Base-by-base conservation (phyloP, 2,888 invertebrate species). In the Ophion ellenae region DNA sequence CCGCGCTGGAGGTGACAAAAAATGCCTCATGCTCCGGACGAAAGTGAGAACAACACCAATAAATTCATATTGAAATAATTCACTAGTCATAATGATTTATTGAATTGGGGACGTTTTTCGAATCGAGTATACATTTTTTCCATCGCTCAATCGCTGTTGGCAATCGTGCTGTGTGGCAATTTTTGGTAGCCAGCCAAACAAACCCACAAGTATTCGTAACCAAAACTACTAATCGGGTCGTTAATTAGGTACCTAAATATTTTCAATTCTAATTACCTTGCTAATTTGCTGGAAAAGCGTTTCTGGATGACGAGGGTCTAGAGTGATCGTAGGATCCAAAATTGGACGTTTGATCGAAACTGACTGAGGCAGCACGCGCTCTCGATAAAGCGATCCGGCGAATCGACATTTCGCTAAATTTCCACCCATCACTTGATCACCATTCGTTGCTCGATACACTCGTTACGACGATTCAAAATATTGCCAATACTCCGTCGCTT, bases 291-390 rank as follows among this genome's bases (percentile, higher is more conserved):
- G 28, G 53, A 57, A 61, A 71, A 75, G 71, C 75, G 57, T 63
- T 11, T 20, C 14, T 75, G n/a, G 76, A 20, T 76, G 57, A 36
- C 28, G 70, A 32, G 3, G 75, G 59, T 79, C 32, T 17, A n/a
- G 28, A 28, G 20, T 47, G 66, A 79, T 73, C 70, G 74, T 77
- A 70, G 67, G 28, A 20, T 61, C 47, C 63, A 61, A 77, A 71
- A 81, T 69, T 67, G 69, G 45, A 53, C 7, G 73, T 11, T 71
- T 36, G 85, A 81, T 80, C 66, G 73, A 64, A n/a, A 20, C 53
- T 32, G 71, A 79, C 32, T 69, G 80, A 67, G 17, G 63, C 64
- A 82, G 74, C 84, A 81, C 86, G 87, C 83, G 85, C 80, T 74
- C 61, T 84, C 73, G 84, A 76, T 53, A n/a, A 10, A 77, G 80